phyloP scores from a whole-genome alignment of 2,113 vertebrate genomes.

The Cnemophilus loriae region DNA sequence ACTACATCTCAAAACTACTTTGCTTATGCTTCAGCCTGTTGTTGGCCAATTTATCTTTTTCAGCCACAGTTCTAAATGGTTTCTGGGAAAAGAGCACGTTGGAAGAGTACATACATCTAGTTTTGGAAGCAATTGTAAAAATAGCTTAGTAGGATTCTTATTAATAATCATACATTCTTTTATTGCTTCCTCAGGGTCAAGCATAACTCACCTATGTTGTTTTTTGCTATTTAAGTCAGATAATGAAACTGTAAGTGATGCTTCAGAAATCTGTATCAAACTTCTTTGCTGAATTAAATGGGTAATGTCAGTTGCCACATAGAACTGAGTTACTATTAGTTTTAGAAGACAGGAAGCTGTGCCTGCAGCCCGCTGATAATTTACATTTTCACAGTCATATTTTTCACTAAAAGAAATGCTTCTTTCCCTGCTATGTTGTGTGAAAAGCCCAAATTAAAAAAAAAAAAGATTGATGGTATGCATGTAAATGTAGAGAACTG shows the following conservation, averaged over 20 bases:
- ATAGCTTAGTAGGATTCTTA: background rate
- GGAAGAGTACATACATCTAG: background rate
- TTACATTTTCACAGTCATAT: background rate
- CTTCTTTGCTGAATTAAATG: background rate
- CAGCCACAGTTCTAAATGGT: background rate
- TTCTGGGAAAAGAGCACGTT: background rate
- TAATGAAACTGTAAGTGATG: background rate
- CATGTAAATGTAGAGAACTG: background rate
- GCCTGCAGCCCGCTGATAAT: background rate
- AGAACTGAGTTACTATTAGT: background rate
- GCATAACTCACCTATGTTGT: background rate
- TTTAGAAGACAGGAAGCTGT: background rate
- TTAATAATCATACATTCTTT: background rate
- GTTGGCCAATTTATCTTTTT: background rate
- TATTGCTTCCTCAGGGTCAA: background rate
- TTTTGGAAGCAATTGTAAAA: constrained; percentile 1
- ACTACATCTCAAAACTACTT: background rate
- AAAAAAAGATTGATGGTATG: background rate
- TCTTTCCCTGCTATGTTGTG: background rate
- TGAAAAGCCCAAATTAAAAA: background rate
- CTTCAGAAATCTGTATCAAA: background rate
- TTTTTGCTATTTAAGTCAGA: background rate
- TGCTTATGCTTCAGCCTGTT: background rate
- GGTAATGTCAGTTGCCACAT: background rate
- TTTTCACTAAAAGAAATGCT: background rate